A percentile compares a stretch with the other conserved stretches of the same genome.
Evolutionary conservation across 2,797 vertebrate species (phyloP).

Genomic region (Sebastes wilsoni): DNA sequence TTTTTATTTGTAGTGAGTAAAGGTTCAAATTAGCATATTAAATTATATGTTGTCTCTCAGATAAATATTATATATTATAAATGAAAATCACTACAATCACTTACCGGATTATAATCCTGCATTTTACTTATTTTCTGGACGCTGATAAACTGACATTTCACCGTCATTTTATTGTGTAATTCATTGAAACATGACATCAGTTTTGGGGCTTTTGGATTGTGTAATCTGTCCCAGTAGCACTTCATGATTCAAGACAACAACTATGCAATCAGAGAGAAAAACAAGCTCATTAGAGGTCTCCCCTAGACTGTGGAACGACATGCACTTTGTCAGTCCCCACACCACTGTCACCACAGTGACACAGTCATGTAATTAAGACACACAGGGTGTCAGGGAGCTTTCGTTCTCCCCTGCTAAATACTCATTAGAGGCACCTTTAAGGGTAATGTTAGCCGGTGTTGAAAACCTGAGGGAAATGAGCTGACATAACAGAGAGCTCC

Average conservation of each 20-base stretch:
- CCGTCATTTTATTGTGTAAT: neutral
- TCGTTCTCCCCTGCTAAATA: constrained; percentile 74
- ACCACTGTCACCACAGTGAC: constrained; percentile 78
- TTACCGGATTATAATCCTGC: neutral
- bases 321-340: constrained; percentile 65
- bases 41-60: neutral
- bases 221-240: constrained; percentile 52
- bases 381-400: constrained; percentile 59
- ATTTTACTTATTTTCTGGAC: neutral
- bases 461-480: constrained; percentile 68
- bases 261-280: constrained; percentile 64
- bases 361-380: constrained; percentile 76
- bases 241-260: constrained; percentile 63
- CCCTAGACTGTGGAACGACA: constrained; percentile 47
- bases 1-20: neutral
- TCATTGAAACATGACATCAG: neutral
- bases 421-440: constrained; percentile 81
- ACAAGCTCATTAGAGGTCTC: constrained; percentile 78
- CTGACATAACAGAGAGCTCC: constrained; percentile 64
- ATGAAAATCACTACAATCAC: neutral
- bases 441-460: constrained; percentile 70
- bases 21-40: neutral
- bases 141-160: neutral
- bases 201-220: constrained; percentile 13
- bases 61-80: neutral